Evolutionary conservation across 30 jellyfish, hydroid and myxozoan species (phyloP), one percentile per base, ranked within the genome.

Genomic region (Turritopsis dohrnii): DNA sequence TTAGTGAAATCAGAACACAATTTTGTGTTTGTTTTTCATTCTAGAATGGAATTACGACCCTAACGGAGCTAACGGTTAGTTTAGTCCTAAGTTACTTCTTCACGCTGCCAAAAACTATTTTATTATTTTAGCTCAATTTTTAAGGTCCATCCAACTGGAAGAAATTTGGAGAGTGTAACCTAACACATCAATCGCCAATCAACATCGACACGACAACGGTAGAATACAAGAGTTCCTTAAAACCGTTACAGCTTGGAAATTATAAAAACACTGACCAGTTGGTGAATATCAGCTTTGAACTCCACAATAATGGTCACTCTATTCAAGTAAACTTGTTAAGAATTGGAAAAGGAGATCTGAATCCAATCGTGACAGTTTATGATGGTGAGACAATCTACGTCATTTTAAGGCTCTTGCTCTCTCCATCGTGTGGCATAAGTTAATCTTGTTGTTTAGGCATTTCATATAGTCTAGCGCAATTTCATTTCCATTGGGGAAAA

Each of bases 401-500:
- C 0, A 21, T 60, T 0, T 21, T 60, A 60, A 60, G 22, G 21
- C 19, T 18, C 21, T 60, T 60, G 21, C 73, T 60, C 73, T 60
- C 21, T 23, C 21, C 19, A 60, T 60, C 19, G 21, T 18, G 19
- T 60, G 30, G 24, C 24, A 72, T 18, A 25, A 72, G 24, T 18
- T 0, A 72, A 72, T 19, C 24, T 72, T 72, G 18, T 18, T 0
- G 0, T 21, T 25, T 19, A 74, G 83, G 41, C 13, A 19, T 16
- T 26, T 22, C 83, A 24, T 74, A 24, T 19, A 29, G 65, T 20
- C 65, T 74, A 7, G 52, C 65, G 0, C 83, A 74, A 29, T 74
- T 74, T 74, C 83, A 74, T 30, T 74, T 74, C 21, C 83, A 74
- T 74, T 74, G 83, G 83, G 83, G 83, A 16, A 74, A n/a, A 26